Base-by-base conservation (phyloP, 2,797 vertebrate genomes). In the Novumbra hubbsi region DNA sequence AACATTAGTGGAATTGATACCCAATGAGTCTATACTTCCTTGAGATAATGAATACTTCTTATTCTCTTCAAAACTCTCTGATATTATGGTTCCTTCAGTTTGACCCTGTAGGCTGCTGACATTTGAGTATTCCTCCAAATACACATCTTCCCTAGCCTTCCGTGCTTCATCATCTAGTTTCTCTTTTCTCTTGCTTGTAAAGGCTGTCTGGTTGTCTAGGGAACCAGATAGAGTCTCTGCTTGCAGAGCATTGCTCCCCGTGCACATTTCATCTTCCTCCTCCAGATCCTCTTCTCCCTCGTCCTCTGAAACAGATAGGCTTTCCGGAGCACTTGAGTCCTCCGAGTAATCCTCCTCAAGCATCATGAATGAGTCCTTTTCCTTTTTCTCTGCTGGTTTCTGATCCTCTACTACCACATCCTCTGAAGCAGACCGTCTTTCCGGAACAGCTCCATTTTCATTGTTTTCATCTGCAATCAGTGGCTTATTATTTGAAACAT, bases 401-500 rank as follows among this genome's bases (percentile, higher is more conserved):
- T 52, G 24, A 32, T 57, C 0, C 66, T 60, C 50, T 63, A 82
- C 66, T 21, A 64, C 50, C 67, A 30, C 16, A 63, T 67, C 72
- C 34, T 60, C 71, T 73, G 70, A 57, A n/a, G 11, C 6, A 64
- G 38, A 34, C n/a, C 69, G 5, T 28, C 14, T 19, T 75, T 52
- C 76, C 70, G 28, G 8, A 34, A 41, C 16, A 76, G 70, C 11
- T 74, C 11, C 14, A 76, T 27, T 73, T 19, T 81, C 76, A 34
- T 71, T 50, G 17, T 21, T 2, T 57, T 74, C 71, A 8, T 38
- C 4, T 38, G 41, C 8, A 71, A 32, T 32, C 16, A 50, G n/a
- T n/a, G 70, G 71, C 45, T 21, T 28, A 41, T 64, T 65, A 48
- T 24, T 78, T 16, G 73, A 79, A 71, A 78, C 80, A 81, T 73